Base-by-base conservation (phyloP, 2,113 vertebrate species). In the Barnardius zonarius region DNA sequence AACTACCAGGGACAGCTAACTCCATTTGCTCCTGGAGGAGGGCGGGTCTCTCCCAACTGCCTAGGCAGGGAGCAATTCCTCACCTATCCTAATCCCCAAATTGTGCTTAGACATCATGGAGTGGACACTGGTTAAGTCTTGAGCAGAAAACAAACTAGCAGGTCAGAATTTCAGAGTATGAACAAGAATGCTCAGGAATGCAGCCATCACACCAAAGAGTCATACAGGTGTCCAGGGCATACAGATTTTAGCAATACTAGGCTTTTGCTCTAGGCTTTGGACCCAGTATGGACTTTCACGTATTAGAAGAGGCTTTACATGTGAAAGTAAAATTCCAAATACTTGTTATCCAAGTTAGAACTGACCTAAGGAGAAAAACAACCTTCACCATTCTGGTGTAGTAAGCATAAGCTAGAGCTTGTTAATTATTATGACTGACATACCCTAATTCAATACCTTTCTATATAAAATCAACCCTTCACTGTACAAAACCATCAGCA, bases 211-310 rank as follows among this genome's bases (percentile, higher is more conserved):
- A 33, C 30, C 67, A 7, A 31, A 11, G 5, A 16, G 33, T 15
- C 49, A 23, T 44, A 3, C 6, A 3, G 6, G 24, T n/a, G 18
- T 12, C 51, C 69, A 37, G 44, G 27, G 11, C 31, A 7, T 3
- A 4, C 0, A 2, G 9, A 51, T 49, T 83, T 62, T 11, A 16
- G 49, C 1, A 3, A 55, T 1, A 20, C 5, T 4, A 13, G 51
- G 44, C 6, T 66, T 55, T 41, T 43, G 14, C 23, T 37, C 33
- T 18, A 39, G 39, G 31, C 24, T 14, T 54, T 28, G 46, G 24
- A 37, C 37, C n/a, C 33, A 18, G 4, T 3, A 5, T 6, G 39
- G 35, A 61, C 33, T 22, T 46, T 46, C 37, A 51, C 6, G 3
- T 18, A 16, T 18, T 28, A 70, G 61, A 30, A 59, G 12, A 70